phyloP scores from a whole-genome alignment of 92 coral and sea anemone genomes.

The Porites divaricata region DNA sequence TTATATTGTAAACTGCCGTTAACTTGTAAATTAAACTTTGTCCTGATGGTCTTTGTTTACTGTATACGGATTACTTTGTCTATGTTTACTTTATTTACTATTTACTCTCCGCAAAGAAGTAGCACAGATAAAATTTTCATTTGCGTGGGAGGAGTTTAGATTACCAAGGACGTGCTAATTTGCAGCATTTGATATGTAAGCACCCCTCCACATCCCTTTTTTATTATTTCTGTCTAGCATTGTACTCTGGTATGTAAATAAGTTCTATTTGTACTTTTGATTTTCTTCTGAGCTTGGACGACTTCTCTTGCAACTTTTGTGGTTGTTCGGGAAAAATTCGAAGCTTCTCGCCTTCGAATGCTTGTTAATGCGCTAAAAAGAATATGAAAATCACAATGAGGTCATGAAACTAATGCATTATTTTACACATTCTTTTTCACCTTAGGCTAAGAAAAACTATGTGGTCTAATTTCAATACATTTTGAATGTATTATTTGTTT shows the following conservation, averaged over 20 bases:
- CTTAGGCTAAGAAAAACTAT: not conserved
- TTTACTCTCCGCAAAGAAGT: conserved; percentile 7
- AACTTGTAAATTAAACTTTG: not conserved
- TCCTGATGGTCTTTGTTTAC: conserved; percentile 10
- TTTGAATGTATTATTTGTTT: not conserved
- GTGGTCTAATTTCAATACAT: not conserved
- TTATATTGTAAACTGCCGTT: not conserved
- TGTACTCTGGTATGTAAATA: not conserved
- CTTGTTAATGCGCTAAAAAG: not conserved
- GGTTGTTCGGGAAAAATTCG: not conserved
- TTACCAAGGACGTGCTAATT: conserved; percentile 46
- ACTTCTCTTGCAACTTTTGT: not conserved
- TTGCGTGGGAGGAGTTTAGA: conserved; percentile 25
- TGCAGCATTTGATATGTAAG: conserved; percentile 26
- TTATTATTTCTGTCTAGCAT: not conserved
- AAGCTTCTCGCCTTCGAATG: not conserved
- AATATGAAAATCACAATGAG: not conserved
- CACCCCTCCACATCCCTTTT: conserved; percentile 35
- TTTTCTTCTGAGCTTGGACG: not conserved
- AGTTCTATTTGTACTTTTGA: not conserved
- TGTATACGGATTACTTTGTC: conserved; percentile 29
- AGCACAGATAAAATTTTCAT: not conserved
- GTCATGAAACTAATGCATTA: conserved; percentile 9
- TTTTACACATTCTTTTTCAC: not conserved
- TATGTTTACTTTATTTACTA: conserved; percentile 32